Conservation (phyloP, 2,797 vertebrate species). For the Notolabrus celidotus region DNA sequence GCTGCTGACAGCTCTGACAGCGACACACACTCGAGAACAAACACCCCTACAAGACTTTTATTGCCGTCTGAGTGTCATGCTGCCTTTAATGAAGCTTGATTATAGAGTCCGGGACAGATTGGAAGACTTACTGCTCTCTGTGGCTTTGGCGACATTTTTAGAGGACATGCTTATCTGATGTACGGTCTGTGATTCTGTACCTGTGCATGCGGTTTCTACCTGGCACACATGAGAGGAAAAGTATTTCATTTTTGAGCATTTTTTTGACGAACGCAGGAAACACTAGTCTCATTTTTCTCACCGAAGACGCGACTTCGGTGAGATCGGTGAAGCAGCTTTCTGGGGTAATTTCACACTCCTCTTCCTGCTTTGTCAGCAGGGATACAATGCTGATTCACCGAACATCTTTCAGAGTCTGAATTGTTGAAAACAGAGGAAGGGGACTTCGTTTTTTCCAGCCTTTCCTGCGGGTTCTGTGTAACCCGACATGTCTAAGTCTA, state of each 20-base stretch:
- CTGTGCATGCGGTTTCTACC: slow-evolving; percentile 23
- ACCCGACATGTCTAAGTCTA: slow-evolving; percentile 57
- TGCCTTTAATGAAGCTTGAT: slow-evolving; percentile 62
- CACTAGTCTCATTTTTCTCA: slow-evolving; percentile 44
- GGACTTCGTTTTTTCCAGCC: slow-evolving; percentile 67
- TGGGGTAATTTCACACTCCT: slow-evolving; percentile 42
- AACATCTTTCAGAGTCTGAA: slow-evolving; percentile 61
- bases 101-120: slow-evolving; percentile 36
- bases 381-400: slow-evolving; percentile 63
- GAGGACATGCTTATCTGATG: background rate
- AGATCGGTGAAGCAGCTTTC: slow-evolving; percentile 34
- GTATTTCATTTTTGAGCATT: slow-evolving; percentile 5
- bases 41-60: slow-evolving; percentile 29
- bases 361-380: slow-evolving; percentile 42
- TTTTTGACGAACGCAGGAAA: slow-evolving; percentile 68
- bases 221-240: slow-evolving; percentile 29
- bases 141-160: slow-evolving; percentile 1
- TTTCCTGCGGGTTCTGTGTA: slow-evolving; percentile 41
- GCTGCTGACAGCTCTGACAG: slow-evolving; percentile 66
- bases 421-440: slow-evolving; percentile 51
- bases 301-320: slow-evolving; percentile 35
- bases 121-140: slow-evolving; percentile 31
- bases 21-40: slow-evolving; percentile 41
- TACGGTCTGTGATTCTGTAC: slow-evolving; percentile 31
- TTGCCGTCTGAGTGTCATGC: slow-evolving; percentile 46